A percentile compares a stretch with the other conserved stretches of the same genome.
phyloP scores from a whole-genome alignment of 37 sponge, comb jelly and placozoan species.

The Diacarnus erythraeanus region DNA sequence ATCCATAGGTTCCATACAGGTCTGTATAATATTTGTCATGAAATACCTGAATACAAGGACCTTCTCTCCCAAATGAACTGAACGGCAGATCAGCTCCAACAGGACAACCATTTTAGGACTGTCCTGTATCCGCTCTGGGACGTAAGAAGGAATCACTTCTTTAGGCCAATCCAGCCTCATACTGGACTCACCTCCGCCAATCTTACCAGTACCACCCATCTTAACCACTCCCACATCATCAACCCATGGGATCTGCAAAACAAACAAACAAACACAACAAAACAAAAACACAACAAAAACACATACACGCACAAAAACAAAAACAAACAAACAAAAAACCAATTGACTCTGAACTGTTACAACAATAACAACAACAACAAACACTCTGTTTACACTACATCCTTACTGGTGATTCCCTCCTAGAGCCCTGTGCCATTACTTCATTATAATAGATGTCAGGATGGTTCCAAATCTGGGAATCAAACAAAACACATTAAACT shows the following conservation, averaged over 20 bases:
- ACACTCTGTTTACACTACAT: too few species aligned
- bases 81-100: constrained; percentile 70
- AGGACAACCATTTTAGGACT: constrained; percentile 87
- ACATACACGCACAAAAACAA: too few species aligned
- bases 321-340: too few species aligned
- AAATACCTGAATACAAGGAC: constrained; percentile 84
- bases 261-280: neutral
- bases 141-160: constrained; percentile 41
- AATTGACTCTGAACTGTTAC: too few species aligned
- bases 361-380: too few species aligned
- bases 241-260: neutral
- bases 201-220: neutral
- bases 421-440: constrained; percentile 20
- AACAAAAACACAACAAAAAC: too few species aligned
- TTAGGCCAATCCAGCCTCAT: constrained; percentile 21
- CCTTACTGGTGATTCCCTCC: constrained; percentile 11
- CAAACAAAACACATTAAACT: constrained; percentile 2
- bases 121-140: constrained; percentile 67
- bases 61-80: constrained; percentile 85
- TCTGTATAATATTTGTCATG: too few species aligned
- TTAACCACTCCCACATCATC: neutral
- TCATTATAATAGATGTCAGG: constrained; percentile 87
- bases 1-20: too few species aligned
- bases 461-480: constrained; percentile 95
- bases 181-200: neutral